phyloP scores from a whole-genome alignment of 2,113 vertebrate species.

The Ciconia maguari region DNA sequence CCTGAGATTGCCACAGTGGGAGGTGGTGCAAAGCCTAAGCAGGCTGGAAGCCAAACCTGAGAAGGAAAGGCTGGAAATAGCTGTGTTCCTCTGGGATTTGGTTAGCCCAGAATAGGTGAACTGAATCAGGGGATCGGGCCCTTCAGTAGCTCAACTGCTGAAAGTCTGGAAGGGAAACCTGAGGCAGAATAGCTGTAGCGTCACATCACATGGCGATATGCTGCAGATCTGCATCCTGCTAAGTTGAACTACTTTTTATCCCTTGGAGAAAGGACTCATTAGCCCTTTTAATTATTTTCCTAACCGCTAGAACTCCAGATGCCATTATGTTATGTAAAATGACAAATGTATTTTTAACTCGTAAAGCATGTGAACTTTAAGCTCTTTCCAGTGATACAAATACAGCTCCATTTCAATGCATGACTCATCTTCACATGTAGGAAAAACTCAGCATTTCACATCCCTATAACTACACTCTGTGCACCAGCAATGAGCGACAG shows the following conservation, averaged over 20 bases:
- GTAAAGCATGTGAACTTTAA: constrained; percentile 27
- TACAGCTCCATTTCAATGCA: neutral
- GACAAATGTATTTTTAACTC: constrained; percentile 59
- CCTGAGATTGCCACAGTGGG: neutral
- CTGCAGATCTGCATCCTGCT: neutral
- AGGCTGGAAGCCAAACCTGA: neutral
- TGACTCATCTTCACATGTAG: constrained; percentile 40
- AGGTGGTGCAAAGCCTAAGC: neutral
- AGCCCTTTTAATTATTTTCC: constrained; percentile 53
- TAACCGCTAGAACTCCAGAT: constrained; percentile 15
- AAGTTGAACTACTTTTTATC: constrained; percentile 31
- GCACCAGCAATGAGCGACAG: neutral
- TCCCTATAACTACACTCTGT: neutral
- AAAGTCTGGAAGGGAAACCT: constrained; percentile 23
- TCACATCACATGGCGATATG: neutral
- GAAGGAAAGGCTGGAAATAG: neutral
- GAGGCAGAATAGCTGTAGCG: neutral
- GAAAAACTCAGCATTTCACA: constrained; percentile 3
- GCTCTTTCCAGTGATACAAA: constrained; percentile 21
- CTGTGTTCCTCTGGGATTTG: neutral
- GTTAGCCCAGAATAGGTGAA: constrained; percentile 1
- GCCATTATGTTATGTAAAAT: constrained; percentile 42
- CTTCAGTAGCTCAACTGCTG: neutral
- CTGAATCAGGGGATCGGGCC: neutral
- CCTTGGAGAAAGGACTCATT: constrained; percentile 50